These are phyloP conservation scores for Automeris io DNA, from an alignment of 2,888 invertebrate species.

Conservation along the genomic window DNA sequence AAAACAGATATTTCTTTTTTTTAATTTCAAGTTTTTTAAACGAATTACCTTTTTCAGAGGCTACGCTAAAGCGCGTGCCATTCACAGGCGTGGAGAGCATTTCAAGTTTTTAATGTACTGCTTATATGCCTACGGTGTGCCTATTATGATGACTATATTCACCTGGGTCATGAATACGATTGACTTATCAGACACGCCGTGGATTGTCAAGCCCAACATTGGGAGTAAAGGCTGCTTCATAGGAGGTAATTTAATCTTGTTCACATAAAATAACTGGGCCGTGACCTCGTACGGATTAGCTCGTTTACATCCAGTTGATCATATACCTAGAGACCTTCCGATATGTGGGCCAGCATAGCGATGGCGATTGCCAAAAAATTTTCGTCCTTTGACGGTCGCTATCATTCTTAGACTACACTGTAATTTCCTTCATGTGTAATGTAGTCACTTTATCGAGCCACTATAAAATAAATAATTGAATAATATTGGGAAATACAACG, in stretches of 20 bases:
- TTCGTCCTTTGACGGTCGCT: too few species aligned
- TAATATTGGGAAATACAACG: too few species aligned
- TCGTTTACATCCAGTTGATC: too few species aligned
- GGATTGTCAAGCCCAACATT: conserved; percentile 49
- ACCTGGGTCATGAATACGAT: conserved; percentile 27
- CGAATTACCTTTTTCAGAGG: conserved; percentile 35
- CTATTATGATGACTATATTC: conserved; percentile 37
- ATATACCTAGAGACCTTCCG: too few species aligned
- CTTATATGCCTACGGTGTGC: conserved; percentile 51
- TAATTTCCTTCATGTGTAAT: too few species aligned
- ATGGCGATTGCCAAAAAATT: too few species aligned
- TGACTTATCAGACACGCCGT: conserved; percentile 33
- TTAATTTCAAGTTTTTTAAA: neutral
- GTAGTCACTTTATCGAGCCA: too few species aligned
- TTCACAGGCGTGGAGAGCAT: conserved; percentile 52
- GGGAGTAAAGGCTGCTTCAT: conserved; percentile 43
- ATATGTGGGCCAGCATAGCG: too few species aligned
- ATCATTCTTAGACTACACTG: too few species aligned
- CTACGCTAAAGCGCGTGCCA: conserved; percentile 58
- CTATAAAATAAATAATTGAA: too few species aligned
- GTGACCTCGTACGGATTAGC: too few species aligned
- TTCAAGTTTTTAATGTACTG: conserved; percentile 59
- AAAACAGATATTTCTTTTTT: neutral
- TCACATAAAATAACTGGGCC: too few species aligned
- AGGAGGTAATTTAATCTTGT: conserved; percentile 35